phyloP scores from a whole-genome alignment of 2,113 vertebrate genomes.

The Hylia prasina region DNA sequence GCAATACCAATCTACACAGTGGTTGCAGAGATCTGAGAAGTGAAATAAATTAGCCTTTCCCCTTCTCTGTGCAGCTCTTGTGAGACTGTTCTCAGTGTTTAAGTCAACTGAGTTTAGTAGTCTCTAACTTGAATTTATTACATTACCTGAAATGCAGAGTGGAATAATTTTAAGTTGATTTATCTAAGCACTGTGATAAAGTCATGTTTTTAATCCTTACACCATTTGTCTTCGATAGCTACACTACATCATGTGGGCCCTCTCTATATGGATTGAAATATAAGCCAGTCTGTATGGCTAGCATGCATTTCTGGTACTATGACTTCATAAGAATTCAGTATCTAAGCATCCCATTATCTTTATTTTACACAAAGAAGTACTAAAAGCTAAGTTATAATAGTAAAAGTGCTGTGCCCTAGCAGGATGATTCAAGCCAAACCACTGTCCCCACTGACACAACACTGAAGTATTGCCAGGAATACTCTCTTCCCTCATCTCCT shows the following conservation, averaged over 20 bases:
- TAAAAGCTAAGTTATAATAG: background rate
- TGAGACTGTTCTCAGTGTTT: background rate
- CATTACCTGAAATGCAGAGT: background rate
- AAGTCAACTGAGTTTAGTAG: background rate
- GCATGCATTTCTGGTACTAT: background rate
- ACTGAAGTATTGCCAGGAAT: background rate
- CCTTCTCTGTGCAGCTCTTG: background rate
- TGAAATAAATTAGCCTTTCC: background rate
- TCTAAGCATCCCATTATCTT: background rate
- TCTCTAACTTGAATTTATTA: background rate
- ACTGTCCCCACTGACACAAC: background rate
- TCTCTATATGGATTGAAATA: background rate
- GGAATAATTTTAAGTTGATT: background rate
- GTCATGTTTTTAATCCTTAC: background rate
- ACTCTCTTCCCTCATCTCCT: background rate
- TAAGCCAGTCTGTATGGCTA: background rate
- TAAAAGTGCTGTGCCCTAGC: background rate
- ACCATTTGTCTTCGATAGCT: background rate
- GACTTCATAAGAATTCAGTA: background rate
- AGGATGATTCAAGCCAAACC: background rate
- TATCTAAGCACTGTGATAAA: background rate
- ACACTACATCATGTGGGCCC: background rate
- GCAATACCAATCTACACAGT: background rate
- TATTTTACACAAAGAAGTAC: background rate
- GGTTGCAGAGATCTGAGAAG: background rate